Conservation (phyloP, 2,888 invertebrate genomes). For the Xestia ashworthii region DNA sequence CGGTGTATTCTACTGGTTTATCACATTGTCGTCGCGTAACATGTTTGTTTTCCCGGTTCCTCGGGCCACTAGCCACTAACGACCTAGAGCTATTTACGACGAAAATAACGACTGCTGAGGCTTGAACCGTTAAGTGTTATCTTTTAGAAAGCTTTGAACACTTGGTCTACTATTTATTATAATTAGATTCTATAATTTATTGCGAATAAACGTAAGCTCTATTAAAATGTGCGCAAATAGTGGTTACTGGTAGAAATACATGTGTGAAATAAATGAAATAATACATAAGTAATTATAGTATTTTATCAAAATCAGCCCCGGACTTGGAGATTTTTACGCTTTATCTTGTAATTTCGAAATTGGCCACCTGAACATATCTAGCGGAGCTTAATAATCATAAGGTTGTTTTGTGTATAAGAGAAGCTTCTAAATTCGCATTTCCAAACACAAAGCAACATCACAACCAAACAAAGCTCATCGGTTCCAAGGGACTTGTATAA, state of each 20-base stretch:
- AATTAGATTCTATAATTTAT: constrained; percentile 13
- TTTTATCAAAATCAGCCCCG: background rate
- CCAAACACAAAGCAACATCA: constrained; percentile 60
- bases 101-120: constrained; percentile 78
- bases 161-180: constrained; percentile 43
- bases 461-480: constrained; percentile 69
- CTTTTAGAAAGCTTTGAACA: constrained; percentile 68
- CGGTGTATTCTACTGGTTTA: constrained; percentile 78
- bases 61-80: constrained; percentile 78
- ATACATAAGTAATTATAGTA: background rate
- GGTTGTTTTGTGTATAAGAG: background rate
- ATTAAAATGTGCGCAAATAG: background rate
- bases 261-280: background rate
- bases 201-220: constrained; percentile 4
- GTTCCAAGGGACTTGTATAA: constrained; percentile 60
- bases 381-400: background rate
- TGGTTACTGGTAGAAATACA: background rate
- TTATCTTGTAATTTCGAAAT: background rate
- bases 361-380: background rate
- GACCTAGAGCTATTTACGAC: constrained; percentile 79
- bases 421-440: background rate
- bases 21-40: constrained; percentile 75
- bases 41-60: constrained; percentile 77
- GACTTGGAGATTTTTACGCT: background rate
- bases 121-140: constrained; percentile 80